Base-by-base conservation (phyloP, 2,797 vertebrate species). In the Poeciliopsis turneri region DNA sequence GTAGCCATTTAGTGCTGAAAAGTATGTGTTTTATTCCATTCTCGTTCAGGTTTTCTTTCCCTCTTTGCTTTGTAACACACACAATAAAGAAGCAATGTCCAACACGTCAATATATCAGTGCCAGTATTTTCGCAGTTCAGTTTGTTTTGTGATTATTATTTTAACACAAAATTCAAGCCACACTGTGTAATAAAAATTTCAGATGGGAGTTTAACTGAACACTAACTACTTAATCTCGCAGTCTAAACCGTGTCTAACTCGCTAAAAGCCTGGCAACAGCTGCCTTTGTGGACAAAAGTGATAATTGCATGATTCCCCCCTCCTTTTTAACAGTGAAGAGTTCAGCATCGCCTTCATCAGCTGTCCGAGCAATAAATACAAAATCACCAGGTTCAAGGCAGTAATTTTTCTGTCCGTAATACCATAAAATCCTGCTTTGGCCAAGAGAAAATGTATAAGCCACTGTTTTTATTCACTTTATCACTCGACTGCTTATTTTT, bases 11-110 rank as follows among this genome's bases (percentile, higher is more conserved):
- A 59, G 82, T 78, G 45, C 78, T 83, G 79, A 88, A 89, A 71
- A 71, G 72, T 70, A 72, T 74, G 20, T 73, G 77, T 64, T 85
- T 89, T 80, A 84, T 86, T 89, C 85, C 80, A 81, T 80, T 76
- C 69, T 23, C 51, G 66, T 77, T 25, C 70, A 83, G 39, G 79
- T 84, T 13, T 28, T n/a, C 12, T n/a, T 49, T 28, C 16, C 25
- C 25, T 53, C 49, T 36, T 53, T 30, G 57, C 59, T 25, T 12
- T 39, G 23, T 8, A 41, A 5, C 64, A 25, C 64, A 25, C 33
- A 68, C 6, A 68, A 25, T 41, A 23, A 23, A 12, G 18, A 66
- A 10, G 64, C 15, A 18, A 64, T 8, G 16, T 64, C 7, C 16
- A 64, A 64, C 30, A 64, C 16, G 6, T 30, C 30, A 9, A 36